phyloP scores from a whole-genome alignment of 2,113 vertebrate genomes.

The Podarcis cretensis region DNA sequence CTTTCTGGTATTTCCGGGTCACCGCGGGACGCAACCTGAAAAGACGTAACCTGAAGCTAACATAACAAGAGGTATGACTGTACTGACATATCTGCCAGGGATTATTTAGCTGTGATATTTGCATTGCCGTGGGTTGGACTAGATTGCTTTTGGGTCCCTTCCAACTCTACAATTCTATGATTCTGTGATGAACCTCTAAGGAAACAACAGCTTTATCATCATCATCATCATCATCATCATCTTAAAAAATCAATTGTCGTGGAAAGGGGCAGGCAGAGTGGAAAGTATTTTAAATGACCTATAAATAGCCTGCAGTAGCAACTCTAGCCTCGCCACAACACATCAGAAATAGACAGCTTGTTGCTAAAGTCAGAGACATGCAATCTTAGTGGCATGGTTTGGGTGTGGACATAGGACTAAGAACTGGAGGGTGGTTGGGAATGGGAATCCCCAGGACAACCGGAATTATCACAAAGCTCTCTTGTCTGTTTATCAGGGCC shows the following conservation, averaged over 20 bases:
- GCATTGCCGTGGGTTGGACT: too few species aligned
- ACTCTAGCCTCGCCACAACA: too few species aligned
- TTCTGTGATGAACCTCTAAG: background rate
- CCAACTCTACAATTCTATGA: too few species aligned
- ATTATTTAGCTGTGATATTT: too few species aligned
- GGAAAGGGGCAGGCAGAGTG: background rate
- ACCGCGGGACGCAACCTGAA: too few species aligned
- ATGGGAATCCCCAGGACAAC: background rate
- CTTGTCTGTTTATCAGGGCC: too few species aligned
- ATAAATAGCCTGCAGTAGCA: background rate
- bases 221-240: background rate
- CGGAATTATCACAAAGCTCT: background rate
- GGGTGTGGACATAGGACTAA: too few species aligned
- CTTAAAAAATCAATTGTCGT: background rate
- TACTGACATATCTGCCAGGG: too few species aligned
- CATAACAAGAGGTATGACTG: too few species aligned
- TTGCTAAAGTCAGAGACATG: background rate
- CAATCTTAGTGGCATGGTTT: background rate
- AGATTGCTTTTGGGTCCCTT: too few species aligned
- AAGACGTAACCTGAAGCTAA: too few species aligned
- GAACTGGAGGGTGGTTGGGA: background rate
- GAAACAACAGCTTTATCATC: background rate
- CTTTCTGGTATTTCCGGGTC: too few species aligned
- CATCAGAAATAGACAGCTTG: background rate
- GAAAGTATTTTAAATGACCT: conserved; percentile 3